Base-by-base conservation (phyloP, 1,140 invertebrate species). In the Bombus difficillimus region DNA sequence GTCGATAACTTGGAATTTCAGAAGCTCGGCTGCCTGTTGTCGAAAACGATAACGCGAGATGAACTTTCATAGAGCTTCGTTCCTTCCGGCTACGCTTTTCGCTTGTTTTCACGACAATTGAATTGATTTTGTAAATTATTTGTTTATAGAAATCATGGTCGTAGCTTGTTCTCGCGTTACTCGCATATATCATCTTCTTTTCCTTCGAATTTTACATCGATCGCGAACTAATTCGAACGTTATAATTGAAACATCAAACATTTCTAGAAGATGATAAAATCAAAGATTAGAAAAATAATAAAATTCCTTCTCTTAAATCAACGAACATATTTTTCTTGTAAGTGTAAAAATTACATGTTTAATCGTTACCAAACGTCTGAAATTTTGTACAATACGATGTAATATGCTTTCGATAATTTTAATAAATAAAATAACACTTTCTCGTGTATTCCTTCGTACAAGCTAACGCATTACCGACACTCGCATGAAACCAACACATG, bases 41-140 rank as follows among this genome's bases (percentile, higher is more conserved):
- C 32, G n/a, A 75, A 57, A 75, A 43, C 37, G 69, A 72, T 72
- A 72, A 43, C 69, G 13, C 69, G 25, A 18, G 39, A 72, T 37
- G 25, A 39, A 39, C 25, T 72, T 72, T 72, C 39, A n/a, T 13
- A 39, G 41, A 43, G 12, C 37, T 41, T 15, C 2, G 25, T 22
- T 39, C 37, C 69, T n/a, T 28, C 12, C 5, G 1, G 69, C 39
- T 43, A n/a, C 69, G 69, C 41, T 13, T 37, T 1, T 39, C 5
- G 0, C 9, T 8, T 13, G 10, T 13, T 28, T 71, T 4, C 8
- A 6, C 15, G 25, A 5, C 28, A 28, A 15, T 72, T 9, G 12
- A 18, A 43, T 41, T 18, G 39, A 5, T 18, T 72, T 72, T 15
- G 12, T 13, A 43, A 12, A 41, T 72, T 62, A 15, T n/a, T 72